Conservation (phyloP, 2,113 vertebrate genomes). For the Pelmatolapia mariae region DNA sequence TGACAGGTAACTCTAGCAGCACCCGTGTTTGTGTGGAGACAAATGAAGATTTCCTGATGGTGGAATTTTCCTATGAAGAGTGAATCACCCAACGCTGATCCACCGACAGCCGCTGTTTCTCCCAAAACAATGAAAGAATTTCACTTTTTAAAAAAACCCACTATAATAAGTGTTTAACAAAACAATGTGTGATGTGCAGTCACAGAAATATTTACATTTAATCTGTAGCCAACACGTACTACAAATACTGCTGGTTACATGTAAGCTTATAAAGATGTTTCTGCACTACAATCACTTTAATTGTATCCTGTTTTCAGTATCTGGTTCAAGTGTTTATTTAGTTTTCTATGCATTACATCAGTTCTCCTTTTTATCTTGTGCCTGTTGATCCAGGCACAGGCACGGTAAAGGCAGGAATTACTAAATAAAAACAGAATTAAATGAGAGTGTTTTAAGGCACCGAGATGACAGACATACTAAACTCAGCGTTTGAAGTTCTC, state of each 20-base stretch:
- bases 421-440: background rate
- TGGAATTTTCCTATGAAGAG: slow-evolving; percentile 32
- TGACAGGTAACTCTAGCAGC: background rate
- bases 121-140: slow-evolving; percentile 40
- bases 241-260: background rate
- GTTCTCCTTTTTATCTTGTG: background rate
- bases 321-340: slow-evolving; percentile 23
- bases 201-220: slow-evolving; percentile 9
- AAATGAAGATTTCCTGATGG: background rate
- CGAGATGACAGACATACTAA: background rate
- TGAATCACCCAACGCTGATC: background rate
- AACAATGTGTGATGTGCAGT: slow-evolving; percentile 1
- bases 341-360: slow-evolving; percentile 1
- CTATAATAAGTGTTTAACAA: slow-evolving; percentile 14
- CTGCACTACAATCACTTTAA: slow-evolving; percentile 11
- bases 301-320: slow-evolving; percentile 28
- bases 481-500: background rate
- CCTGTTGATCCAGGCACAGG: slow-evolving; percentile 27
- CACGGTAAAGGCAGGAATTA: background rate
- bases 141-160: background rate
- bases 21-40: slow-evolving; percentile 1
- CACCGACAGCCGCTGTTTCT: slow-evolving; percentile 53
- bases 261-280: background rate
- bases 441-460: background rate
- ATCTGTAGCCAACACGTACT: background rate